phyloP scores from a whole-genome alignment of 2,113 vertebrate genomes.

The Pluvianellus socialis region DNA sequence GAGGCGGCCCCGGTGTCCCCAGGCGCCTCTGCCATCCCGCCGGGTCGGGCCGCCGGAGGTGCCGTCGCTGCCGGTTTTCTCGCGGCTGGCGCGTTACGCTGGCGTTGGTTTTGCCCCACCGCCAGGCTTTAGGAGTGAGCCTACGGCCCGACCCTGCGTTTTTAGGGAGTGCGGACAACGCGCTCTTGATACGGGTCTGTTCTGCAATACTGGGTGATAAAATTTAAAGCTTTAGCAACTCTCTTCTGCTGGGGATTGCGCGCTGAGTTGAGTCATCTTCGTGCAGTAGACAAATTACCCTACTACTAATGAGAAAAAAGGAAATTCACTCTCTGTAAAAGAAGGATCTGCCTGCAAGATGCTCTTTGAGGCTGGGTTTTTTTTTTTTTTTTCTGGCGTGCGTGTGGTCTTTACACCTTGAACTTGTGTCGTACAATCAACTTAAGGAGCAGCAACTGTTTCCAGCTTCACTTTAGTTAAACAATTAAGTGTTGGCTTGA shows the following conservation, averaged over 20 bases:
- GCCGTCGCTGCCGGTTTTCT: rapidly evolving
- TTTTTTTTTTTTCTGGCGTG: neutral
- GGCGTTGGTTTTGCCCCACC: rapidly evolving
- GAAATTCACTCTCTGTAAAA: neutral
- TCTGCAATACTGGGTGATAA: neutral
- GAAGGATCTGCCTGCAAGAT: neutral
- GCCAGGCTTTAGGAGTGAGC: neutral
- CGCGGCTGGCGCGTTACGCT: rapidly evolving
- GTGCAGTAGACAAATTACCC: neutral
- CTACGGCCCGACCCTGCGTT: neutral
- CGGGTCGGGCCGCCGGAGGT: rapidly evolving
- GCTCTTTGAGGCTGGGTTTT: neutral
- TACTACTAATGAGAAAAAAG: neutral
- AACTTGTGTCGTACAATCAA: neutral
- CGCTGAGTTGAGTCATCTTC: neutral
- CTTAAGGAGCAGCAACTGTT: neutral
- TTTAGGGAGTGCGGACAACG: rapidly evolving
- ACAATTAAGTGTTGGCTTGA: neutral
- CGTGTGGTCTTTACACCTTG: neutral
- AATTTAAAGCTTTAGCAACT: neutral
- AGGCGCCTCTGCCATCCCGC: rapidly evolving
- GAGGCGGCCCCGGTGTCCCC: rapidly evolving
- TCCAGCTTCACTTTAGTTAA: neutral
- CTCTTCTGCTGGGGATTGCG: neutral
- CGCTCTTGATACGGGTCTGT: rapidly evolving